Percentiles rank a stretch among this genome's conserved stretches.
Conservation (phyloP, 2,888 invertebrate species). For the Drosophila mettleri region DNA sequence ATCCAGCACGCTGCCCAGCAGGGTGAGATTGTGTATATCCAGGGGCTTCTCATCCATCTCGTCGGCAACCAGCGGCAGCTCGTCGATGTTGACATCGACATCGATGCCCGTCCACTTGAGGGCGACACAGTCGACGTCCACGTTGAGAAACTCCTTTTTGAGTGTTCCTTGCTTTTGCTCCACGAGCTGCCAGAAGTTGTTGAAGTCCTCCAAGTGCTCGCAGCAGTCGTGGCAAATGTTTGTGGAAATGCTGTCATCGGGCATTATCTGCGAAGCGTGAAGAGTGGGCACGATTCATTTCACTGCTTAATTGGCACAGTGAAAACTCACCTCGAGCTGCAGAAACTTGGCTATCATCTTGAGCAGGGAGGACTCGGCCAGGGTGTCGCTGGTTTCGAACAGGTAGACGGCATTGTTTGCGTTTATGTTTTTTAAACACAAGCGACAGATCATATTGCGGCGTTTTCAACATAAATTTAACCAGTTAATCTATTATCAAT, state of each 20-base stretch:
- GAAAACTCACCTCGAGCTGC: constrained; percentile 65
- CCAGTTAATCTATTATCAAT: constrained; percentile 45
- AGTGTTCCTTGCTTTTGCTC: constrained; percentile 71
- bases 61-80: constrained; percentile 62
- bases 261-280: constrained; percentile 49
- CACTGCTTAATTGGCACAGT: neutral
- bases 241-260: constrained; percentile 69
- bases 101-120: constrained; percentile 64
- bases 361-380: constrained; percentile 66
- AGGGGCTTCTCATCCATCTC: constrained; percentile 71
- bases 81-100: constrained; percentile 69
- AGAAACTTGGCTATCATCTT: constrained; percentile 77
- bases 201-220: constrained; percentile 74
- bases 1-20: constrained; percentile 67
- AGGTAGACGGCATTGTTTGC: constrained; percentile 64
- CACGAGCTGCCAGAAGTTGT: constrained; percentile 68
- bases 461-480: constrained; percentile 52
- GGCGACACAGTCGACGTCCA: constrained; percentile 66
- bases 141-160: constrained; percentile 67
- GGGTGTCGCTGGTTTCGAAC: constrained; percentile 68
- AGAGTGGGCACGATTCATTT: neutral
- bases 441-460: constrained; percentile 73
- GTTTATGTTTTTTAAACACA: constrained; percentile 69
- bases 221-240: constrained; percentile 66
- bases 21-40: constrained; percentile 66